Percentiles rank a stretch among this genome's conserved stretches.
Conservation (phyloP, 1,140 invertebrate species). For the Nilaparvata lugens region DNA sequence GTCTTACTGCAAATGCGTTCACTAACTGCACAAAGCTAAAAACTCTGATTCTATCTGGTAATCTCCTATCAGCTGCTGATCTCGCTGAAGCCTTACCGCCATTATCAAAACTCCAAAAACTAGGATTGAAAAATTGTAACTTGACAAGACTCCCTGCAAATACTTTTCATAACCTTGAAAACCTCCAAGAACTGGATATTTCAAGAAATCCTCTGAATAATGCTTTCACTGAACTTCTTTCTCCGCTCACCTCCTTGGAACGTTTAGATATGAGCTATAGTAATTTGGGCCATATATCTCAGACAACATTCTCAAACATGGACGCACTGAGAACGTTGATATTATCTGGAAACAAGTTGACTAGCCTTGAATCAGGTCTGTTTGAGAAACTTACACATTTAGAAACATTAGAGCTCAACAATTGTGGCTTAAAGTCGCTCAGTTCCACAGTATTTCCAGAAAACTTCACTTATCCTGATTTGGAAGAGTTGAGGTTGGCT, state of each 20-base stretch:
- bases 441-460: slow-evolving; percentile 57
- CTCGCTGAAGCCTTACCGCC: slow-evolving; percentile 54
- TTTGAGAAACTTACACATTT: slow-evolving; percentile 57
- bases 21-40: slow-evolving; percentile 54
- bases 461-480: slow-evolving; percentile 49
- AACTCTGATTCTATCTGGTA: slow-evolving; percentile 53
- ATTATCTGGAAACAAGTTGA: slow-evolving; percentile 55
- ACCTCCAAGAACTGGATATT: slow-evolving; percentile 36
- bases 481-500: slow-evolving; percentile 55
- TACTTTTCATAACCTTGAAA: slow-evolving; percentile 52
- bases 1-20: slow-evolving; percentile 56
- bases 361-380: slow-evolving; percentile 54
- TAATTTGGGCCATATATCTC: slow-evolving; percentile 52
- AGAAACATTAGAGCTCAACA: slow-evolving; percentile 54
- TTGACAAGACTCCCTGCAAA: slow-evolving; percentile 48
- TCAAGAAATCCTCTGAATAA: slow-evolving; percentile 40
- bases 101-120: slow-evolving; percentile 49
- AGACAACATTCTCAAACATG: slow-evolving; percentile 58
- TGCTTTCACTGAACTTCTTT: slow-evolving; percentile 54
- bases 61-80: slow-evolving; percentile 55
- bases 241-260: slow-evolving; percentile 52
- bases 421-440: slow-evolving; percentile 52
- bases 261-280: slow-evolving; percentile 65
- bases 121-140: slow-evolving; percentile 56
- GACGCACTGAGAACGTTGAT: slow-evolving; percentile 53